A percentile compares a stretch with the other conserved stretches of the same genome.
phyloP scores from a whole-genome alignment of 2,888 invertebrate species.

The Eutolmus rufibarbis region DNA sequence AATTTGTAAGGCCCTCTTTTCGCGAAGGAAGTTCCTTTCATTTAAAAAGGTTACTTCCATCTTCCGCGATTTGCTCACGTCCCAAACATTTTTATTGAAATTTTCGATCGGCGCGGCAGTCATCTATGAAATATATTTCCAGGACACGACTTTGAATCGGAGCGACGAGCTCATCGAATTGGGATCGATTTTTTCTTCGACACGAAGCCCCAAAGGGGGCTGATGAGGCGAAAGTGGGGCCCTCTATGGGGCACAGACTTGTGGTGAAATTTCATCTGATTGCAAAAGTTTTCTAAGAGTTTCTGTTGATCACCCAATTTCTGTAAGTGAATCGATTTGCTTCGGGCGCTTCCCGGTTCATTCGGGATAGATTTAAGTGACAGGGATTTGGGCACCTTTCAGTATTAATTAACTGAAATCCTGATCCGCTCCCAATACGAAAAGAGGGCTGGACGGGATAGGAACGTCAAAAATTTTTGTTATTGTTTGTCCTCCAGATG shows the following conservation, averaged over 20 bases:
- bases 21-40: not conserved
- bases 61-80: not conserved
- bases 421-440: not conserved
- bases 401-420: not conserved
- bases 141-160: not conserved
- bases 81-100: not conserved
- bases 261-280: not conserved
- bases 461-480: not conserved
- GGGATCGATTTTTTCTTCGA: not conserved
- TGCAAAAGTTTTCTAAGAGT: not conserved
- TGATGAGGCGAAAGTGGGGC: not conserved
- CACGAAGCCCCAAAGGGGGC: not conserved
- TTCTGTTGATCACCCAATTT: not conserved
- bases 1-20: not conserved
- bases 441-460: not conserved
- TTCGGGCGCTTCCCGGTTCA: not conserved
- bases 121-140: not conserved
- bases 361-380: not conserved
- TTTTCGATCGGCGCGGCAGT: not conserved
- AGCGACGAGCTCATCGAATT: not conserved
- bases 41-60: not conserved
- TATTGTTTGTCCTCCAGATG: not conserved
- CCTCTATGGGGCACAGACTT: not conserved
- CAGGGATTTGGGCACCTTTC: not conserved
- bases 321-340: constrained; percentile 5